Percentiles rank a stretch among this genome's conserved stretches.
Evolutionary conservation across 2,888 invertebrate genomes (phyloP).

Genomic region (Heliothis peltigera): DNA sequence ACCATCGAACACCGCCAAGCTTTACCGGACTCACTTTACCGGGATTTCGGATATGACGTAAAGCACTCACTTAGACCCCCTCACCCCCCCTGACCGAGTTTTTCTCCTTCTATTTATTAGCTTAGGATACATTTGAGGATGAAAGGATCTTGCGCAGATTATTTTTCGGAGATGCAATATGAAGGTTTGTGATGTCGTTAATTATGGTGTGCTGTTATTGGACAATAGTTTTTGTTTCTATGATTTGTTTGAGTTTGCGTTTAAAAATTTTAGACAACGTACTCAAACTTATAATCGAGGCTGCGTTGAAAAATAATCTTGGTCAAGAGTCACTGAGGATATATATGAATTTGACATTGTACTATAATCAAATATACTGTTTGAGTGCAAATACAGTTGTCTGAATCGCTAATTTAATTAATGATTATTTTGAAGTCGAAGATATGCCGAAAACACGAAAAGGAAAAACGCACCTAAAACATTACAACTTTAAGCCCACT

Average conservation of each 20-base stretch:
- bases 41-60: slow-evolving; percentile 90
- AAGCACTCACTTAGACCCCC: slow-evolving; percentile 86
- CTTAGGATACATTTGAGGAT: slow-evolving; percentile 83
- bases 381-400: too few species aligned
- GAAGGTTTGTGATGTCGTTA: slow-evolving; percentile 73
- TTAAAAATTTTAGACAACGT: too few species aligned
- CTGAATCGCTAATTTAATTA: not conserved
- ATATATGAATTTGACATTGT: too few species aligned
- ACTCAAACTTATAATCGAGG: too few species aligned
- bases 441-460: not conserved
- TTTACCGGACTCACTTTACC: slow-evolving; percentile 88
- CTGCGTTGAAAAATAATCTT: too few species aligned
- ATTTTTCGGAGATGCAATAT: slow-evolving; percentile 79
- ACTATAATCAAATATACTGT: too few species aligned
- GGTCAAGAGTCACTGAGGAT: too few species aligned
- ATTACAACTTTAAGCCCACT: slow-evolving; percentile 16
- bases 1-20: slow-evolving; percentile 87
- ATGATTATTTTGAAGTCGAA: slow-evolving; percentile 1
- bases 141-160: slow-evolving; percentile 78
- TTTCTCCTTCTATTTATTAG: slow-evolving; percentile 87
- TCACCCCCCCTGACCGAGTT: slow-evolving; percentile 82
- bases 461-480: not conserved
- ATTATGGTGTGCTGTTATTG: slow-evolving; percentile 66
- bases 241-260: not conserved
- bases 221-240: slow-evolving; percentile 32